These are phyloP conservation scores for Sialis fuliginosa DNA, from an alignment of 2,888 invertebrate genomes.

Conservation along the genomic window DNA sequence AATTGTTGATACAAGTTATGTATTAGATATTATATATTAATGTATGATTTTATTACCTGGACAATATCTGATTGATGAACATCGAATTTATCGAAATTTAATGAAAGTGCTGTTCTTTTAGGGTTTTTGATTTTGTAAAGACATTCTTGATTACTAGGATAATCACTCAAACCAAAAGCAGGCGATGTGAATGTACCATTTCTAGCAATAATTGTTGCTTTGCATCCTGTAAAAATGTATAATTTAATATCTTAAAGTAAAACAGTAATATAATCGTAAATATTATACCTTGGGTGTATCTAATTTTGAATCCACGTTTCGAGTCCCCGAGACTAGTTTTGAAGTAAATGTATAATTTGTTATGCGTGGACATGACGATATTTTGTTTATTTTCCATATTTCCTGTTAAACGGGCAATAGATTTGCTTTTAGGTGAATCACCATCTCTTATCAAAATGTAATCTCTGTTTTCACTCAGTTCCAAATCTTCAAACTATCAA, in stretches of 20 bases:
- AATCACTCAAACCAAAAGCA: constrained; percentile 66
- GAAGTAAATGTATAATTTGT: constrained; percentile 78
- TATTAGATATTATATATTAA: neutral
- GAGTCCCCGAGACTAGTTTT: constrained; percentile 81
- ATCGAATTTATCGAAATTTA: constrained; percentile 74
- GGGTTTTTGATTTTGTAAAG: constrained; percentile 72
- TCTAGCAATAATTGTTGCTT: constrained; percentile 62
- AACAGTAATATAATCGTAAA: neutral
- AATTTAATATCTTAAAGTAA: neutral
- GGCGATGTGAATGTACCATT: constrained; percentile 83
- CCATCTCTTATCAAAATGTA: constrained; percentile 85
- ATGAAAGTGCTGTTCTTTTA: constrained; percentile 65
- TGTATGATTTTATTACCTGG: constrained; percentile 32
- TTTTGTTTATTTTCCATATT: constrained; percentile 54
- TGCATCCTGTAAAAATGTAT: constrained; percentile 48
- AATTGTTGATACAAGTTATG: neutral
- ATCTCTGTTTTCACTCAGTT: constrained; percentile 67
- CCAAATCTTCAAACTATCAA: constrained; percentile 59
- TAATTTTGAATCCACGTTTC: constrained; percentile 77
- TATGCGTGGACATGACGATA: constrained; percentile 81
- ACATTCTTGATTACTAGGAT: constrained; percentile 88
- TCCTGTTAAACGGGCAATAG: constrained; percentile 71
- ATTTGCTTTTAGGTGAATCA: constrained; percentile 65
- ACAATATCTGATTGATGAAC: constrained; percentile 80
- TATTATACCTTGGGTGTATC: constrained; percentile 49